Evolutionary conservation across 2,797 vertebrate genomes (phyloP), one percentile per base, ranked within the genome.

Genomic region (Scolopax rusticola): DNA sequence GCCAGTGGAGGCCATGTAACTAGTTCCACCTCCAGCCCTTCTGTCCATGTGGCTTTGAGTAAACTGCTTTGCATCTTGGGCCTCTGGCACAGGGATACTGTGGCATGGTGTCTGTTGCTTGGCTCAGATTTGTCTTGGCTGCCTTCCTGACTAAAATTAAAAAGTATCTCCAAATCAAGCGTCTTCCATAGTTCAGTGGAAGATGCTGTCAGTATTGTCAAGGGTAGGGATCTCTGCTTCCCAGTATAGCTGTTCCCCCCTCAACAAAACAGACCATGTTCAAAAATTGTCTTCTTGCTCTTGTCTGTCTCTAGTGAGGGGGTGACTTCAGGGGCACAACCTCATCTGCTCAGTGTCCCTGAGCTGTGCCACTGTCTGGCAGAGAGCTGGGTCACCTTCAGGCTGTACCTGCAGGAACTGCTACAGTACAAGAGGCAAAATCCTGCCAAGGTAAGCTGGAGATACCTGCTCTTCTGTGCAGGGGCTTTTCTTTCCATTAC

Each of bases 361-460:
- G 99, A 99, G 97, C 98, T 99, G 94, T 99, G 99, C 97, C 98
- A 99, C 97, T 99, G 99, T 97, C 98, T 99, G 96, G 99, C 99
- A 30, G 99, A 99, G 97, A 99, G 99, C 98, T 99, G 99, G 98
- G 98, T 99, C 98, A 99, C 99, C 97, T 99, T 98, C 97, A 98
- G 98, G 94, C 98, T 99, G 84, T 99, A 99, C 97, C 97, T 99
- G 94, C 99, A 99, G 98, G 99, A 99, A 97, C 98, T 98, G 98
- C 98, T 99, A 90, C 99, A 99, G 97, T 99, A 99, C 98, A 99
- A 99, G 97, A 98, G 95, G 51, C 99, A 99, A 98, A 99, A 99
- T 97, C 99, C 99, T 15, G 99, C 99, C 95, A 99, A 99, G 99
- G 99, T 99, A 98, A 95, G 78, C 63, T 93, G 53, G 85, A 89